Conservation (phyloP, 2,888 invertebrate genomes). For the Argyresthia goedartella region DNA sequence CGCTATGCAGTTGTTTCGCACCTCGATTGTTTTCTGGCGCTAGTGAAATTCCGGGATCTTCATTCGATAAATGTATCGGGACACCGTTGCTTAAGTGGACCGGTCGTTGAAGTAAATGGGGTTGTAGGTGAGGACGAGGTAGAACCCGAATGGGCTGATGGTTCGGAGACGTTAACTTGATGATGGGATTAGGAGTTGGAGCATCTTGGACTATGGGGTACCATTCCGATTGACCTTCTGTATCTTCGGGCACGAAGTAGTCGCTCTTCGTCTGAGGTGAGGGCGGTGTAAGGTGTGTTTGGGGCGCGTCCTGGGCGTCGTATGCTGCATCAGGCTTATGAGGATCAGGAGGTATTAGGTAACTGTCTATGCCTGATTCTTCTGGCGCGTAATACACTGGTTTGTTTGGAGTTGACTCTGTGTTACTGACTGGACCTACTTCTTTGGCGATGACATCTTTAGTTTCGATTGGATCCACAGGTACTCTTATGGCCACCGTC, state of each 20-base stretch:
- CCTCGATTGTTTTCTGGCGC: conserved; percentile 17
- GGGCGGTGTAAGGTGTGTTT: conserved; percentile 50
- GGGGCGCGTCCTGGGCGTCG: conserved; percentile 34
- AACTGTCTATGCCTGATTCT: conserved; percentile 35
- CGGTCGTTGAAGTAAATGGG: neutral
- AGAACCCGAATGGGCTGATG: neutral
- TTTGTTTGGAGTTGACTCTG: conserved; percentile 14
- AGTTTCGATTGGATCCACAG: conserved; percentile 29
- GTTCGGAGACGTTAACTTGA: neutral
- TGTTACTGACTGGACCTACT: too few relatives aligned
- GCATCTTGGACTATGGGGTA: conserved; percentile 38
- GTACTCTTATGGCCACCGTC: conserved; percentile 40
- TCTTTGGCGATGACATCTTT: conserved; percentile 16
- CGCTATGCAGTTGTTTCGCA: conserved; percentile 20
- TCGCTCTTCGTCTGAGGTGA: conserved; percentile 27
- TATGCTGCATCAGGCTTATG: conserved; percentile 31
- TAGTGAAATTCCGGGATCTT: conserved; percentile 1
- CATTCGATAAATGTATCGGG: conserved; percentile 21
- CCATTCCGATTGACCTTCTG: conserved; percentile 49
- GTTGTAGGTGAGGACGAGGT: neutral
- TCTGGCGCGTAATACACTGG: conserved; percentile 39
- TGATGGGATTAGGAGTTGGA: neutral
- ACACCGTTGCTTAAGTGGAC: conserved; percentile 8
- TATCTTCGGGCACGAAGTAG: conserved; percentile 31
- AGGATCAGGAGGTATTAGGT: conserved; percentile 40